These are phyloP conservation scores for Sebastes diaconus DNA, from an alignment of 2,797 vertebrate species.

Conservation along the genomic window DNA sequence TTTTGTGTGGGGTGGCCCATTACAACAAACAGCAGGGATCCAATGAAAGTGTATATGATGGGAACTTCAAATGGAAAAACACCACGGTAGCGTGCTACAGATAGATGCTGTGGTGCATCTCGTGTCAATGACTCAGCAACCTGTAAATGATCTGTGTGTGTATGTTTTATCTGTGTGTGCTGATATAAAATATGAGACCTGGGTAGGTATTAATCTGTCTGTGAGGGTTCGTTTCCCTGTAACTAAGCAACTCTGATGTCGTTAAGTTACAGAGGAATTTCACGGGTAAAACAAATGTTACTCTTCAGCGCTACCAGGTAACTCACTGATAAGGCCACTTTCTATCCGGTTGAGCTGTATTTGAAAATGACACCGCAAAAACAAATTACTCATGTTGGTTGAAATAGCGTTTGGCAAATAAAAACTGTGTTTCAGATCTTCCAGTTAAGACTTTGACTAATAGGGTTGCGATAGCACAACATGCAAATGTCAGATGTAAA, in stretches of 20 bases:
- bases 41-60: neutral
- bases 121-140: neutral
- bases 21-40: neutral
- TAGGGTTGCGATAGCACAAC: neutral
- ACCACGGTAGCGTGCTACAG: neutral
- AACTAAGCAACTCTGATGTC: slow-evolving; percentile 15
- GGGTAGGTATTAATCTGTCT: neutral
- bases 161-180: neutral
- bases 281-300: neutral
- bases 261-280: slow-evolving; percentile 4
- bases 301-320: neutral
- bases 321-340: neutral
- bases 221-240: slow-evolving; percentile 1
- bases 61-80: neutral
- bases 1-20: neutral
- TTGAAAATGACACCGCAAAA: neutral
- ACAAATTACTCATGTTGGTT: neutral
- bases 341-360: neutral
- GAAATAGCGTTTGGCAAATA: neutral
- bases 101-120: neutral
- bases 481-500: neutral
- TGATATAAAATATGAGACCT: neutral
- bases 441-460: neutral
- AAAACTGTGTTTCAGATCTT: neutral
- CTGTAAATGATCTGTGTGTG: neutral